Conservation (phyloP, 1,140 invertebrate species). For the Argopecten irradians region DNA sequence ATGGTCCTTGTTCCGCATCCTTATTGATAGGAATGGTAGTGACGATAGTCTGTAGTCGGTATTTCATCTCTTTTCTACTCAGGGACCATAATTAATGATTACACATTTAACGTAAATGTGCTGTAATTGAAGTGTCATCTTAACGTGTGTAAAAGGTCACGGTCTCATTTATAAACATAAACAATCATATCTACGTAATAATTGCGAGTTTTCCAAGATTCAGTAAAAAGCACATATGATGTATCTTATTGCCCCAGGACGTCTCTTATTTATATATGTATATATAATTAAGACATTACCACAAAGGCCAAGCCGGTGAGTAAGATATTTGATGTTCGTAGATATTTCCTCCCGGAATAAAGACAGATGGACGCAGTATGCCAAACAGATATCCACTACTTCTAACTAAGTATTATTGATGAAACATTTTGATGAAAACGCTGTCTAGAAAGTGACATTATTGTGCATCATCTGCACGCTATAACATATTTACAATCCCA, state of each 20-base stretch:
- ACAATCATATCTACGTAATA: not conserved
- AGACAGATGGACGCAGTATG: not conserved
- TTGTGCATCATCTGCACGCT: not conserved
- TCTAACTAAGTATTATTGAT: not conserved
- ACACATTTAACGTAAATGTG: not conserved
- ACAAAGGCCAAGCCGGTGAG: not conserved
- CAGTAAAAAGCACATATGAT: not conserved
- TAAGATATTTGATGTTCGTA: not conserved
- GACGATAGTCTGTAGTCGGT: not conserved
- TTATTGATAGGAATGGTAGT: not conserved
- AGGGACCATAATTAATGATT: not conserved
- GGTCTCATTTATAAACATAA: not conserved
- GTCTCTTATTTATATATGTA: not conserved
- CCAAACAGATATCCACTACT: not conserved
- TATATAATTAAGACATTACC: not conserved
- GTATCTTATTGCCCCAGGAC: not conserved
- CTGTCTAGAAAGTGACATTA: not conserved
- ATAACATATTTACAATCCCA: no score
- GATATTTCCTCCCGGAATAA: not conserved
- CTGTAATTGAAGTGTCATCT: not conserved
- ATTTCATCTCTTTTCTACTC: not conserved
- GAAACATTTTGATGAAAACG: not conserved
- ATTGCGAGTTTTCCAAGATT: not conserved
- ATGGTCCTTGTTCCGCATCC: not conserved
- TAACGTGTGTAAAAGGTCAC: not conserved